Base-by-base conservation (phyloP, 2,113 vertebrate genomes). In the Scortum barcoo region DNA sequence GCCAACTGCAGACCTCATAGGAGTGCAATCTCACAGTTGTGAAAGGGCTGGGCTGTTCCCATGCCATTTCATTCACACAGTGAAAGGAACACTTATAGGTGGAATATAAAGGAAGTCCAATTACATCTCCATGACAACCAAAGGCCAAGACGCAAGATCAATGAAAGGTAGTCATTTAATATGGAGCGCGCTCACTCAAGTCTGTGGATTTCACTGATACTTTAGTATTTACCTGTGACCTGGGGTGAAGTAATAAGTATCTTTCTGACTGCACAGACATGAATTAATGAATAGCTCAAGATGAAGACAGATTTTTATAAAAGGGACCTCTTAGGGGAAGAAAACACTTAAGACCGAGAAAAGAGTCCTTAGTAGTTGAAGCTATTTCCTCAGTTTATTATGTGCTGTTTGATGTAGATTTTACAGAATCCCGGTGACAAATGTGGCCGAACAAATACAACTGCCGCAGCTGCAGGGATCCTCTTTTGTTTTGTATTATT, bases 41-140 rank as follows among this genome's bases (percentile, higher is more conserved):
- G 87, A 93, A 90, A 91, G 81, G 87, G 76, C 80, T 70, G 61
- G 72, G 80, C 85, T 90, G 78, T 85, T 85, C 76, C 81, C 83
- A 68, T 60, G 83, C 71, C 80, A 84, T 89, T 91, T 89, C 83
- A 90, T 87, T 92, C 86, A 88, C 53, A 62, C 62, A 24, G 69
- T 83, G 80, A 92, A 89, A 82, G 77, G 68, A 86, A 80, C 87
- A 90, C 86, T 87, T 90, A 80, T 79, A 88, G 87, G 76, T 84
- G 60, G 80, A 85, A 86, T 75, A 91, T 85, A 92, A 91, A 91
- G 67, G 80, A 77, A 85, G 89, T 77, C 84, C 83, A 88, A 92
- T 88, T 90, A 89, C 76, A 88, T 92, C 68, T 38, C 90, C 82
- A 87, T 88, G 84, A 85, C 89, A 87, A 93, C 89, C 81, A 78